phyloP scores from a whole-genome alignment of 2,113 vertebrate genomes.

The pig (Sus scrofa) region DNA sequence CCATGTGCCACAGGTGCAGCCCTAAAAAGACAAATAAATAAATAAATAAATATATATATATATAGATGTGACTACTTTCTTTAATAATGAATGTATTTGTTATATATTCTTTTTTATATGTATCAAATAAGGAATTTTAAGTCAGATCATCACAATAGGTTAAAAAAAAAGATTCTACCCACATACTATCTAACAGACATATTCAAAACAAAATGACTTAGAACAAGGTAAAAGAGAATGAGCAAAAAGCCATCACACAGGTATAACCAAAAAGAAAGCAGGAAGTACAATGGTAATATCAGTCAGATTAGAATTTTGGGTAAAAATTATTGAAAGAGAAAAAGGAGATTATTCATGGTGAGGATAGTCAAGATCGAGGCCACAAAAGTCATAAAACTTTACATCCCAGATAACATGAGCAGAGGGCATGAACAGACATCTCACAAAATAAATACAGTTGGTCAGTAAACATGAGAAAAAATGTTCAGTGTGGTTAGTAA shows the following conservation, averaged over 20 bases:
- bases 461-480: neutral
- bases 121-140: neutral
- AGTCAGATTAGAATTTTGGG: neutral
- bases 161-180: neutral
- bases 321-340: neutral
- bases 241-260: neutral
- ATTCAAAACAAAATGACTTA: slow-evolving; percentile 10
- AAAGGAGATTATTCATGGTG: neutral
- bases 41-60: no score
- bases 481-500: neutral
- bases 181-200: neutral
- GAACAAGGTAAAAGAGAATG: slow-evolving; percentile 12
- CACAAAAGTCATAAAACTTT: neutral
- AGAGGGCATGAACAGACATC: neutral
- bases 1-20: no score
- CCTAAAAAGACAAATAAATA: no score
- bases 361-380: neutral
- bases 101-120: neutral
- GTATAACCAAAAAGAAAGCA: neutral
- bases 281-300: neutral
- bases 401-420: neutral
- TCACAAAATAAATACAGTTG: neutral
- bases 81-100: neutral
- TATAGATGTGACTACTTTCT: neutral
- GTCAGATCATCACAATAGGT: neutral